Evolutionary conservation across 1,140 invertebrate species (phyloP).

Genomic region (Drosophila willistoni): DNA sequence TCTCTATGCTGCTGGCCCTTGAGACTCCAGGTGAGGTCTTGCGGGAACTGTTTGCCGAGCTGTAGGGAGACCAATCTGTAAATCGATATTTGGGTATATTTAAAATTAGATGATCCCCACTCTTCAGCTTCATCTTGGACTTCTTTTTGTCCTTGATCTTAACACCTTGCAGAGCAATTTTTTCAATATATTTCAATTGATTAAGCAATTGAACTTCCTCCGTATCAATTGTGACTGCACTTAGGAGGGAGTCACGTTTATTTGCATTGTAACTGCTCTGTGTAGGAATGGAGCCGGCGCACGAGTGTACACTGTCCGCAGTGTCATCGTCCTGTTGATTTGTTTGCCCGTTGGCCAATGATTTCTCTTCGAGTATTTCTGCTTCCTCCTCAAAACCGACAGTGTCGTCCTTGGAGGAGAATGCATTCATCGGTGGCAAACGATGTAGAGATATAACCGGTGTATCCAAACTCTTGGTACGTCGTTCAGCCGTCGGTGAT

Average conservation of each 20-base stretch:
- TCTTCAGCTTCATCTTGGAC: constrained; percentile 78
- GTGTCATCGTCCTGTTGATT: constrained; percentile 65
- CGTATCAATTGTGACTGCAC: constrained; percentile 84
- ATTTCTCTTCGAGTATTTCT: constrained; percentile 86
- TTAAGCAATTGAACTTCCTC: constrained; percentile 85
- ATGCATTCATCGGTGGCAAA: constrained; percentile 91
- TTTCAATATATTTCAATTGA: constrained; percentile 77
- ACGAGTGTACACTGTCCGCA: constrained; percentile 77
- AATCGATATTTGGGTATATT: constrained; percentile 82
- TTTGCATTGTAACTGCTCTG: constrained; percentile 60
- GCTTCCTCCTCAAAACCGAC: constrained; percentile 88
- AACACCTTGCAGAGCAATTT: constrained; percentile 80
- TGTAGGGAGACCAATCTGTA: constrained; percentile 81
- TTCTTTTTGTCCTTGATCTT: constrained; percentile 83
- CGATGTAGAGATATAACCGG: constrained; percentile 91
- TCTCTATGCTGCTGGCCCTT: constrained; percentile 80
- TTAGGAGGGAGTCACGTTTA: constrained; percentile 60
- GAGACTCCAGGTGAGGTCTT: constrained; percentile 82
- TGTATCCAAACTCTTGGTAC: constrained; percentile 92
- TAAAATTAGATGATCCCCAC: constrained; percentile 80
- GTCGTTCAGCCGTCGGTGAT: constrained; percentile 88
- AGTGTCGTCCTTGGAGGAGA: constrained; percentile 94
- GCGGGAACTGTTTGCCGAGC: constrained; percentile 80
- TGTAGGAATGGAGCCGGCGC: constrained; percentile 78
- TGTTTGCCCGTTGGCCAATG: constrained; percentile 62